Conservation (phyloP, 2,113 vertebrate genomes). For the Phalacrocorax carbo region DNA sequence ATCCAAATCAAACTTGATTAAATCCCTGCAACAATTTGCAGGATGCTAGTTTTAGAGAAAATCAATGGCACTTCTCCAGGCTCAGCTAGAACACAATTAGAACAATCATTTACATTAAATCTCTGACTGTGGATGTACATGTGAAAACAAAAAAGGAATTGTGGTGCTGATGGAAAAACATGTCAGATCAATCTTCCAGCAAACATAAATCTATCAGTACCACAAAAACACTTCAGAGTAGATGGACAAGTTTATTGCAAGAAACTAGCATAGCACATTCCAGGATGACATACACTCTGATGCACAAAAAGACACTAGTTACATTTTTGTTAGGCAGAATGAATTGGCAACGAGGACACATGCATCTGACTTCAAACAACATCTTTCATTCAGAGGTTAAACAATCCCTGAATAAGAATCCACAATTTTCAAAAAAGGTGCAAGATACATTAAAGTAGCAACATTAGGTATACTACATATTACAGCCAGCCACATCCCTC, state of each 20-base stretch:
- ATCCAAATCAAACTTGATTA: not conserved
- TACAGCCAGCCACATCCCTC: not conserved
- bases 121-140: not conserved
- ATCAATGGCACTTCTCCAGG: not conserved
- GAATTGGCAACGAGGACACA: not conserved
- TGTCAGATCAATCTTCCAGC: fast-evolving
- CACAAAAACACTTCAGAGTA: not conserved
- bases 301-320: fast-evolving
- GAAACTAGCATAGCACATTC: not conserved
- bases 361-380: not conserved
- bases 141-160: not conserved
- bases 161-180: not conserved
- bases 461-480: fast-evolving
- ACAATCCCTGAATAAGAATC: fast-evolving
- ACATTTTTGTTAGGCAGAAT: not conserved
- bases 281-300: fast-evolving
- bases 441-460: fast-evolving
- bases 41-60: not conserved
- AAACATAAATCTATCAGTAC: not conserved
- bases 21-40: not conserved
- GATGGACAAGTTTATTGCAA: not conserved
- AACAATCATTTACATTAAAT: not conserved
- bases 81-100: fast-evolving
- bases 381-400: not conserved
- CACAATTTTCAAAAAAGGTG: not conserved